Evolutionary conservation across 2,113 vertebrate species (phyloP).

Genomic region (Callipepla squamata): DNA sequence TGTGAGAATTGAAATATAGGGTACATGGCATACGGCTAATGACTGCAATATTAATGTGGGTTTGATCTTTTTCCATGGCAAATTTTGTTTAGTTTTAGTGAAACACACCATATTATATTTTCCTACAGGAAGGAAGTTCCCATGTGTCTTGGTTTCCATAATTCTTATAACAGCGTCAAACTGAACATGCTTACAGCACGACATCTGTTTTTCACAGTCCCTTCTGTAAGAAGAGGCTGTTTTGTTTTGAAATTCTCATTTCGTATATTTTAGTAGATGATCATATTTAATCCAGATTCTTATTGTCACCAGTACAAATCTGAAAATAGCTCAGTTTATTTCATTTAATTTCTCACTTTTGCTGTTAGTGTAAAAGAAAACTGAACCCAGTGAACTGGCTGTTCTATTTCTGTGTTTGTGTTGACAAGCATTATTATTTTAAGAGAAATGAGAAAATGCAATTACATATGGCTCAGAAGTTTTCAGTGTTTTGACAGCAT

Average conservation of each 20-base stretch:
- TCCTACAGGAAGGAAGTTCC: slow-evolving; percentile 38
- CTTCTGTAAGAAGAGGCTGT: slow-evolving; percentile 50
- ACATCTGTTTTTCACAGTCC: slow-evolving; percentile 55
- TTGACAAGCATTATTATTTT: slow-evolving; percentile 31
- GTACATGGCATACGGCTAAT: not conserved
- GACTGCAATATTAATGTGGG: not conserved
- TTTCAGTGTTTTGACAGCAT: not conserved
- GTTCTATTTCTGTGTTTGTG: slow-evolving; percentile 18
- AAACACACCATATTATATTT: slow-evolving; percentile 48
- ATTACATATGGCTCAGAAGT: not conserved
- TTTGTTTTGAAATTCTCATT: slow-evolving; percentile 47
- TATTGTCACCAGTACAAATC: slow-evolving; percentile 48
- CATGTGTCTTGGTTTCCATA: not conserved
- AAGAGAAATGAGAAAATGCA: slow-evolving; percentile 24
- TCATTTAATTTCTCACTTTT: slow-evolving; percentile 38
- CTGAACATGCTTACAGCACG: slow-evolving; percentile 37
- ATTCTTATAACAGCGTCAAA: slow-evolving; percentile 47
- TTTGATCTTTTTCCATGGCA: slow-evolving; percentile 7
- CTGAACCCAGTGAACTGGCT: slow-evolving; percentile 28
- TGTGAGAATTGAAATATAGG: not conserved
- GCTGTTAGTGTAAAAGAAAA: slow-evolving; percentile 25
- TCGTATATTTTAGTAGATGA: slow-evolving; percentile 55
- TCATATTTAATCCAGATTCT: slow-evolving; percentile 50
- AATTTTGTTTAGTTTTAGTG: slow-evolving; percentile 50
- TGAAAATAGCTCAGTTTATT: slow-evolving; percentile 39